Evolutionary conservation across 2,888 invertebrate species (phyloP).

Genomic region (Boloria selene): DNA sequence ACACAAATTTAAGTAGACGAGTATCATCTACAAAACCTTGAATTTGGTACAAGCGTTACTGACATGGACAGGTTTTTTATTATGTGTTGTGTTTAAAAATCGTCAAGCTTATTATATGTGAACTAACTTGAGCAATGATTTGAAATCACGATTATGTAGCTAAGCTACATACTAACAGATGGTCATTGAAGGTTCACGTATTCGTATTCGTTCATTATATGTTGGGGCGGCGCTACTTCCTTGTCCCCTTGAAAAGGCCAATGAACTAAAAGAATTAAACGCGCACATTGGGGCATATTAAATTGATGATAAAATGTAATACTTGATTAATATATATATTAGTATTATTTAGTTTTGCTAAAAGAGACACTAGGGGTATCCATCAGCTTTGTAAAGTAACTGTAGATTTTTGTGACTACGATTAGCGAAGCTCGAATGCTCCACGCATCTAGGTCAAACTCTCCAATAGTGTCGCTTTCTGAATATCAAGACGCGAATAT

Average conservation of each 20-base stretch:
- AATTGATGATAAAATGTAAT: not conserved
- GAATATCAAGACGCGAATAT: conserved; percentile 37
- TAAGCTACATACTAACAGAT: conserved; percentile 35
- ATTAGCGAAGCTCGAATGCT: conserved; percentile 36
- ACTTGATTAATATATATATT: not conserved
- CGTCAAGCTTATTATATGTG: conserved; percentile 18
- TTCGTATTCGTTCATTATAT: conserved; percentile 47
- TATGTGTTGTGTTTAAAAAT: conserved; percentile 25
- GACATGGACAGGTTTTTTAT: conserved; percentile 42
- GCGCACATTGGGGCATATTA: conserved; percentile 40
- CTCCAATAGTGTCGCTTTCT: conserved; percentile 40
- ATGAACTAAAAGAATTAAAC: conserved; percentile 58
- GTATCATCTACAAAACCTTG: conserved; percentile 41
- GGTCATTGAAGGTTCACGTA: conserved; percentile 48
- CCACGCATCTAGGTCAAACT: conserved; percentile 38
- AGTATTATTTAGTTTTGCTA: not conserved
- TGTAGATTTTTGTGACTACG: conserved; percentile 33
- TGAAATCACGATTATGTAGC: conserved; percentile 30
- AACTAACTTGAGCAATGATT: conserved; percentile 17
- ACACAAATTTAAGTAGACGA: conserved; percentile 14
- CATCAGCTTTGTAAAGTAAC: conserved; percentile 19
- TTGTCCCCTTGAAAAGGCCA: conserved; percentile 65
- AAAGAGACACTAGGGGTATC: not conserved
- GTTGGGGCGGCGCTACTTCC: conserved; percentile 57
- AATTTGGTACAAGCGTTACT: conserved; percentile 35